Base-by-base conservation (phyloP, 2,888 invertebrate species). In the Latheticus oryzae region DNA sequence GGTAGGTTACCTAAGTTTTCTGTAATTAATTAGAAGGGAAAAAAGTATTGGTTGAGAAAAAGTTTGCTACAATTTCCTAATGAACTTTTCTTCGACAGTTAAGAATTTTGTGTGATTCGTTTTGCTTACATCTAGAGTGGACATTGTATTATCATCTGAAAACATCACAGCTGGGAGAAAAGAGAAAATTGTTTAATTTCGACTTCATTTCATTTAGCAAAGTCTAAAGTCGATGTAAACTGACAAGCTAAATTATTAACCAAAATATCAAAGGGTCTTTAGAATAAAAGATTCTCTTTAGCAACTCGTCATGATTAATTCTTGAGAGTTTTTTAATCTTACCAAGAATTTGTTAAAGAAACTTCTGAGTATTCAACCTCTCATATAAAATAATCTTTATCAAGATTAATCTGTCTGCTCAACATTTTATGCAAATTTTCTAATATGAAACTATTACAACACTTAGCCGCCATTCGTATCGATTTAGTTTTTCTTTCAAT, bases 401-500 rank as follows among this genome's bases (percentile, higher is more conserved):
- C n/a, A n/a, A n/a, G n/a, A n/a, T n/a, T n/a, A n/a, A n/a, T n/a
- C n/a, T n/a, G n/a, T 37, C 7, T 19, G 37, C n/a, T 37, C 5
- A 13, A 19, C n/a, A 21, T 38, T 26, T 8, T 13, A 45, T 45
- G n/a, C 24, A 35, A 16, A 35, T 19, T 13, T 9, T 35, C 13
- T n/a, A 28, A 50, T 35, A 56, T 50, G 58, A 50, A 37, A 45
- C 56, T 58, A 58, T 62, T 60, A 57, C 58, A 63, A 59, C 62
- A 61, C 47, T 56, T 42, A 50, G 50, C 28, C 42, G 23, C 37
- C 38, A 16, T 24, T 60, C 50, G 35, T 55, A 60, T 59, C 53
- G 59, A 66, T 63, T 63, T 58, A 51, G 58, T 52, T 62, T 60
- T 63, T 64, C 38, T 45, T n/a, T n/a, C n/a, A n/a, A n/a, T n/a